Evolutionary conservation across 2,888 invertebrate genomes (phyloP).

Genomic region (Chrysotoxum bicinctum): DNA sequence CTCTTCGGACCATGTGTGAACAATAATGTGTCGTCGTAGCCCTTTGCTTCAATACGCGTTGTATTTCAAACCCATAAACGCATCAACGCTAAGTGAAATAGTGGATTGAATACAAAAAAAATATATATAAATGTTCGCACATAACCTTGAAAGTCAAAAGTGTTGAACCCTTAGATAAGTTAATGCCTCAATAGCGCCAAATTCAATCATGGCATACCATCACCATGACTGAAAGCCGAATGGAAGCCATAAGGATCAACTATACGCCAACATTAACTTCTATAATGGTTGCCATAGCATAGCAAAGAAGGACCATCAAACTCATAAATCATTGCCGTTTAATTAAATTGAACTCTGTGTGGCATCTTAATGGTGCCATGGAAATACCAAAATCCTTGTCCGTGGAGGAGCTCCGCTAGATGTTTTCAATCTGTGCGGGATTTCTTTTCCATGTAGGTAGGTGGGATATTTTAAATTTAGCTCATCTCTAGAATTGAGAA

Average conservation of each 20-base stretch:
- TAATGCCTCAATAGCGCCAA: neutral
- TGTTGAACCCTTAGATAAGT: neutral
- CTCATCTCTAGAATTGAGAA: neutral
- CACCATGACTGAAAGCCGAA: neutral
- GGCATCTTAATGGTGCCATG: slow-evolving; percentile 12
- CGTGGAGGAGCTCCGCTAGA: neutral
- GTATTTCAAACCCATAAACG: neutral
- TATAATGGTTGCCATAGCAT: neutral
- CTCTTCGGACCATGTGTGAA: neutral
- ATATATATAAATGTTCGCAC: neutral
- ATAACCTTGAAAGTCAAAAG: slow-evolving; percentile 7
- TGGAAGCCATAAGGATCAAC: neutral
- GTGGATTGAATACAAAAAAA: neutral
- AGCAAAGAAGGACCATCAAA: slow-evolving; percentile 18
- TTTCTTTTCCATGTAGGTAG: neutral
- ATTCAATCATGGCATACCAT: slow-evolving; percentile 4
- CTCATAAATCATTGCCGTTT: slow-evolving; percentile 31
- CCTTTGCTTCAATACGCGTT: neutral
- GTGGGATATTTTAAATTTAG: neutral
- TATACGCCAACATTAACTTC: neutral
- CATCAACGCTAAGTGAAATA: neutral
- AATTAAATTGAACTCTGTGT: slow-evolving; percentile 31
- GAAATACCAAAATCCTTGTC: slow-evolving; percentile 11
- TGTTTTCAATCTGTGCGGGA: neutral
- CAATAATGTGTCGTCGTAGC: neutral